Conservation (phyloP, 2,797 vertebrate genomes). For the Sitta carolinensis region DNA sequence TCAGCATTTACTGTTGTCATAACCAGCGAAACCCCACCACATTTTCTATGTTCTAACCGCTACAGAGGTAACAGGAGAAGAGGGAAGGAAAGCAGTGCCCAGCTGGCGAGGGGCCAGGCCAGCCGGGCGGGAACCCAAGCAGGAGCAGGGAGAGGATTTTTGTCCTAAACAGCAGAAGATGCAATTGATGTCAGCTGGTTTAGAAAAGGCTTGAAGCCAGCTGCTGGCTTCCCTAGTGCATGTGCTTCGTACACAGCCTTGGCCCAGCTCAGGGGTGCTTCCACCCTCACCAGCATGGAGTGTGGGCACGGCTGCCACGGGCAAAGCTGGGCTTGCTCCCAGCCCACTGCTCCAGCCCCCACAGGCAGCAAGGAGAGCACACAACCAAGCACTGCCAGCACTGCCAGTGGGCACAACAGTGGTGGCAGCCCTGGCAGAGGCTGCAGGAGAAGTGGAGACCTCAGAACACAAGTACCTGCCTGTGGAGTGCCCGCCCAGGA, state of each 20-base stretch:
- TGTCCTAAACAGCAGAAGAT: not conserved
- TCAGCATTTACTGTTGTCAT: constrained; percentile 23
- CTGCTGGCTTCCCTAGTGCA: not conserved
- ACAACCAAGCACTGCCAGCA: rapidly evolving
- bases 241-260: not conserved
- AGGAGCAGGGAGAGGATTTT: not conserved
- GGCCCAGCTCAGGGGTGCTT: rapidly evolving
- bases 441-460: rapidly evolving
- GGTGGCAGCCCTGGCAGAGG: not conserved
- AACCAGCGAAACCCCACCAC: not conserved
- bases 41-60: not conserved
- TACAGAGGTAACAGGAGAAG: not conserved
- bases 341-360: rapidly evolving
- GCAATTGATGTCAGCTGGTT: not conserved
- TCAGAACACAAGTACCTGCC: rapidly evolving
- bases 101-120: not conserved
- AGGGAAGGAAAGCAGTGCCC: not conserved
- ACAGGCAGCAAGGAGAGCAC: not conserved
- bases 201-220: not conserved
- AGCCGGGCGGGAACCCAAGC: not conserved
- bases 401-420: rapidly evolving
- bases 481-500: rapidly evolving
- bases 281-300: rapidly evolving
- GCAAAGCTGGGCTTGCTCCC: not conserved
- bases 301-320: rapidly evolving